These are phyloP conservation scores for Centropyge bicolor DNA, from an alignment of 2,797 vertebrate species.

Conservation along the genomic window DNA sequence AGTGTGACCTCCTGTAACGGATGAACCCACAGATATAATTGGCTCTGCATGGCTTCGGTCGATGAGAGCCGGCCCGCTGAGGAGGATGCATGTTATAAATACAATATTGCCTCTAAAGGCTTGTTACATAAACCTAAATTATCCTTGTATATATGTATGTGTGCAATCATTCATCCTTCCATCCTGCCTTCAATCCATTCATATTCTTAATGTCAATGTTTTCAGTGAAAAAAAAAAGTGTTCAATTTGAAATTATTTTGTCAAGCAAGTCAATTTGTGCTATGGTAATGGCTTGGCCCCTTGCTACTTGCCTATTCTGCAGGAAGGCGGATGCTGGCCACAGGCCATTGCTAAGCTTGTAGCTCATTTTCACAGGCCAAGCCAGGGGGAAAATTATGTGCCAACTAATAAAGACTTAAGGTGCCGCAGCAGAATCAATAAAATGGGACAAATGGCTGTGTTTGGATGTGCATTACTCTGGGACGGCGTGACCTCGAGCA, in stretches of 20 bases:
- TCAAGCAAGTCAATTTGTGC: slow-evolving; percentile 61
- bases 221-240: slow-evolving; percentile 9
- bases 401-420: slow-evolving; percentile 66
- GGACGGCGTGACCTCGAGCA: slow-evolving; percentile 49
- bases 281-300: slow-evolving; percentile 65
- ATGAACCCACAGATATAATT: slow-evolving; percentile 60
- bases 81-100: slow-evolving; percentile 22
- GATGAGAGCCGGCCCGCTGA: background rate
- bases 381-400: slow-evolving; percentile 51
- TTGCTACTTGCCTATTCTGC: slow-evolving; percentile 56
- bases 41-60: slow-evolving; percentile 29
- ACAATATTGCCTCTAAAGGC: slow-evolving; percentile 20
- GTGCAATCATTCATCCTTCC: slow-evolving; percentile 9
- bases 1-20: slow-evolving; percentile 43
- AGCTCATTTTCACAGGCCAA: slow-evolving; percentile 67
- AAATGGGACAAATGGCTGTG: slow-evolving; percentile 57
- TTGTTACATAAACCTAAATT: background rate
- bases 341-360: slow-evolving; percentile 62
- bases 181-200: background rate
- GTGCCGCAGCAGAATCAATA: slow-evolving; percentile 66
- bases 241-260: slow-evolving; percentile 58
- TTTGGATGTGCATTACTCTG: slow-evolving; percentile 54
- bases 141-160: background rate
- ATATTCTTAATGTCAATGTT: slow-evolving; percentile 17
- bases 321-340: slow-evolving; percentile 46